Evolutionary conservation across 2,888 invertebrate genomes (phyloP).

Genomic region (Isotomurus palustris): DNA sequence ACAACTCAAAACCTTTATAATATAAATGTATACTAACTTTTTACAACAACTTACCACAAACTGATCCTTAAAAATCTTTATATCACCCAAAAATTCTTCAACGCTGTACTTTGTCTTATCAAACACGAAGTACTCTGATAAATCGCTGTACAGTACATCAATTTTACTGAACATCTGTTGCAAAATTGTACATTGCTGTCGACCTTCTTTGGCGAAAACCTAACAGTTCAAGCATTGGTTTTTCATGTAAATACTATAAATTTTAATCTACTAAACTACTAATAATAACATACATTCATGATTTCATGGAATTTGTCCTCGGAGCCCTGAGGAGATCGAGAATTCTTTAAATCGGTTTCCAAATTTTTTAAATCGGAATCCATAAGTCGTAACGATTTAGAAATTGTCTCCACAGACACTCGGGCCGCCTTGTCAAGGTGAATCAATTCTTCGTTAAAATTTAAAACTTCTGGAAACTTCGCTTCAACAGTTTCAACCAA

Average conservation of each 20-base stretch:
- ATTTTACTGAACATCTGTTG: slow-evolving; percentile 92
- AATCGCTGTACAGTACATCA: slow-evolving; percentile 74
- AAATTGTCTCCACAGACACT: slow-evolving; percentile 75
- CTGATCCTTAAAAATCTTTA: slow-evolving; percentile 89
- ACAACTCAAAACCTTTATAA: background rate
- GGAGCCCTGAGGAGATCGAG: slow-evolving; percentile 66
- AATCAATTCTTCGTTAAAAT: slow-evolving; percentile 79
- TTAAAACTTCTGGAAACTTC: slow-evolving; percentile 79
- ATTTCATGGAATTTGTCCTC: slow-evolving; percentile 80
- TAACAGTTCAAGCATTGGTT: slow-evolving; percentile 48
- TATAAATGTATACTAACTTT: background rate
- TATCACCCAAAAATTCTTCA: slow-evolving; percentile 92
- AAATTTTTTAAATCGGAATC: slow-evolving; percentile 79
- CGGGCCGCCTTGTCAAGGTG: slow-evolving; percentile 85
- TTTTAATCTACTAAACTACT: too few relatives aligned
- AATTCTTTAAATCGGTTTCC: slow-evolving; percentile 84
- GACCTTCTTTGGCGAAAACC: slow-evolving; percentile 72
- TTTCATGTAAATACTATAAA: too few relatives aligned
- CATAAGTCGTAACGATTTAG: slow-evolving; percentile 78
- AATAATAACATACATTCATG: slow-evolving; percentile 82
- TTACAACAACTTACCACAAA: slow-evolving; percentile 63
- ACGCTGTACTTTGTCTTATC: slow-evolving; percentile 88
- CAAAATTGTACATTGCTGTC: slow-evolving; percentile 79
- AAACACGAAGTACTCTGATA: slow-evolving; percentile 87
- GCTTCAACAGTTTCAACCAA: slow-evolving; percentile 80